Conservation (phyloP, 2,113 vertebrate species). For the Poeciliopsis turrubarensis region DNA sequence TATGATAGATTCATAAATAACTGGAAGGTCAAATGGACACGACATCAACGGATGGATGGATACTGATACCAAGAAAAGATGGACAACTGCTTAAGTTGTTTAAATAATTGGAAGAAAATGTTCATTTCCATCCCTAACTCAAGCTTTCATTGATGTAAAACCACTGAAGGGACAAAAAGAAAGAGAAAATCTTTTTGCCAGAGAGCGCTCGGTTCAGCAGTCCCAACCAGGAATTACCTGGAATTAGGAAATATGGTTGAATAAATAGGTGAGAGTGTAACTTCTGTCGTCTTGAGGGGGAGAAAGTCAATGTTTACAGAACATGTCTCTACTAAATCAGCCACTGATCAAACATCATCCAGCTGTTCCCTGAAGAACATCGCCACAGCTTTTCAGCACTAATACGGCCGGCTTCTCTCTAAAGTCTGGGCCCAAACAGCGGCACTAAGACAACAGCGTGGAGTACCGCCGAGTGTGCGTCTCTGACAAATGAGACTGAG, state of each 20-base stretch:
- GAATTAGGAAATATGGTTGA: conserved; percentile 49
- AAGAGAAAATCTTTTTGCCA: conserved; percentile 16
- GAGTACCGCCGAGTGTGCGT: conserved; percentile 47
- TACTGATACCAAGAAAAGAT: too few species aligned
- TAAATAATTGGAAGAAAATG: not conserved
- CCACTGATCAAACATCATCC: conserved; percentile 59
- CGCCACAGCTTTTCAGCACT: conserved; percentile 48
- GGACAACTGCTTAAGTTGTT: not conserved
- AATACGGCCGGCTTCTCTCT: conserved; percentile 41
- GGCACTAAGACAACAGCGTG: conserved; percentile 48
- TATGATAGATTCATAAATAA: too few species aligned
- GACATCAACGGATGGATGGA: too few species aligned
- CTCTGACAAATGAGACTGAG: conserved; percentile 51
- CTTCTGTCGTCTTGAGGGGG: conserved; percentile 22
- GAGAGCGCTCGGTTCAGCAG: conserved; percentile 3
- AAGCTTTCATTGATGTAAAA: not conserved
- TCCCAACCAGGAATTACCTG: conserved; percentile 23
- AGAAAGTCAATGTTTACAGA: conserved; percentile 50
- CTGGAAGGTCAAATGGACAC: too few species aligned
- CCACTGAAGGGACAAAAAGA: conserved; percentile 10
- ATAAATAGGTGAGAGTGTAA: conserved; percentile 47
- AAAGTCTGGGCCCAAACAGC: conserved; percentile 58
- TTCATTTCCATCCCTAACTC: not conserved
- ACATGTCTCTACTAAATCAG: conserved; percentile 60
- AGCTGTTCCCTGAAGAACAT: conserved; percentile 57